Conservation (phyloP, 2,113 vertebrate genomes). For the Brachypodius melanocephalos region DNA sequence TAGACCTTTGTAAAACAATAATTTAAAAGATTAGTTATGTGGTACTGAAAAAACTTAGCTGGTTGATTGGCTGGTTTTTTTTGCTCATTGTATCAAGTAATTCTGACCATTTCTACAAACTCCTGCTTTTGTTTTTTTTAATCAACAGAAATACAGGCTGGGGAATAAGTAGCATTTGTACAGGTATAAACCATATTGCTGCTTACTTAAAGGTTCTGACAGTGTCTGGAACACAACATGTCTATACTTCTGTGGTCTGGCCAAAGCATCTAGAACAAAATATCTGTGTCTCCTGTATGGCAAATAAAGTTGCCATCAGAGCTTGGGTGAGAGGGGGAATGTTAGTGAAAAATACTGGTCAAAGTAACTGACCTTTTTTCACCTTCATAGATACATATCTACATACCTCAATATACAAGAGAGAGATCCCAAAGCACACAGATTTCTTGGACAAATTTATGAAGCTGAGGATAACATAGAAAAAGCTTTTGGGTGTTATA, state of each 20-base stretch:
- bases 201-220: neutral
- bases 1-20: neutral
- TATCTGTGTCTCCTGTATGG: neutral
- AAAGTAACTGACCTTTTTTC: neutral
- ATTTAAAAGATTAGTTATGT: neutral
- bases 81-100: fast-evolving
- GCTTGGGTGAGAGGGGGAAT: neutral
- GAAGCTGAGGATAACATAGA: slow-evolving; percentile 88
- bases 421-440: slow-evolving; percentile 95
- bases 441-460: slow-evolving; percentile 92
- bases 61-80: neutral
- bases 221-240: neutral
- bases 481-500: slow-evolving; percentile 94
- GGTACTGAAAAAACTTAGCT: neutral
- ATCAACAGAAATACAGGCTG: neutral
- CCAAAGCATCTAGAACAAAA: neutral
- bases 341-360: neutral
- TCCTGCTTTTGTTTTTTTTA: neutral
- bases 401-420: slow-evolving; percentile 89
- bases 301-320: neutral
- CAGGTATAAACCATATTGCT: neutral
- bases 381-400: slow-evolving; percentile 81
- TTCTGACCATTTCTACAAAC: neutral
- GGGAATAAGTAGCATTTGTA: neutral
- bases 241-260: neutral